Conservation (phyloP, 1,140 invertebrate genomes). For the Drosophila navojoa region DNA sequence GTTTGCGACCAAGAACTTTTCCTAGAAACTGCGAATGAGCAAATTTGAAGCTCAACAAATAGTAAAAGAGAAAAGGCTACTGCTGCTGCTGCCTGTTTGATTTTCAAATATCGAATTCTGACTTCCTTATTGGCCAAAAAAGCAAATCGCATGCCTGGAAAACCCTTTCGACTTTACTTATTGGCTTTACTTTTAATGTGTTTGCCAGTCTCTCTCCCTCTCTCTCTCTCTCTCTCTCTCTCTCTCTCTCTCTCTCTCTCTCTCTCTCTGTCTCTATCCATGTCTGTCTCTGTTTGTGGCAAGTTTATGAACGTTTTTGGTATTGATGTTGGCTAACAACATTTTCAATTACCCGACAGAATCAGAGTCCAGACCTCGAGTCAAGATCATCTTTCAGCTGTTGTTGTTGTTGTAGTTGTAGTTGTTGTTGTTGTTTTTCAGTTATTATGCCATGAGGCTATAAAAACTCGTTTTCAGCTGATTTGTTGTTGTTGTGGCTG, state of each 20-base stretch:
- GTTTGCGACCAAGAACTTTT: conserved; percentile 41
- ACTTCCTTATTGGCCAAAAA: conserved; percentile 68
- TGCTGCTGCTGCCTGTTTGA: conserved; percentile 23
- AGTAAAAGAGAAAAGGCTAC: conserved; percentile 4
- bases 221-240: conserved; percentile 41
- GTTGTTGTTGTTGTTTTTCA: conserved; percentile 42
- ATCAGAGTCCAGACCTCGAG: conserved; percentile 16
- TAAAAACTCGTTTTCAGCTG: conserved; percentile 82
- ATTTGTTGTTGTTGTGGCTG: no score
- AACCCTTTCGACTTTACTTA: conserved; percentile 46
- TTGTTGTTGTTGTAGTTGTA: conserved; percentile 34
- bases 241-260: conserved; percentile 45
- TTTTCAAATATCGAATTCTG: conserved; percentile 24
- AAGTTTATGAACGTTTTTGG: conserved; percentile 77
- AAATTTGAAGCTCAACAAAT: conserved; percentile 43
- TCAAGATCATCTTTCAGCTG: conserved; percentile 55
- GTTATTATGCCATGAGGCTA: conserved; percentile 74
- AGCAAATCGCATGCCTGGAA: conserved; percentile 19
- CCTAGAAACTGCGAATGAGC: conserved; percentile 39
- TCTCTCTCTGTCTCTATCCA: conserved; percentile 45
- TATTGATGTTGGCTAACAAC: conserved; percentile 76
- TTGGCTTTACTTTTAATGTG: conserved; percentile 58
- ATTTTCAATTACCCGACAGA: conserved; percentile 70
- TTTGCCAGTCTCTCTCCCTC: conserved; percentile 21
- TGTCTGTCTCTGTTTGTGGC: conserved; percentile 36